These are phyloP conservation scores for Chelidonichthys spinosus DNA, from an alignment of 2,797 vertebrate species.

Conservation along the genomic window DNA sequence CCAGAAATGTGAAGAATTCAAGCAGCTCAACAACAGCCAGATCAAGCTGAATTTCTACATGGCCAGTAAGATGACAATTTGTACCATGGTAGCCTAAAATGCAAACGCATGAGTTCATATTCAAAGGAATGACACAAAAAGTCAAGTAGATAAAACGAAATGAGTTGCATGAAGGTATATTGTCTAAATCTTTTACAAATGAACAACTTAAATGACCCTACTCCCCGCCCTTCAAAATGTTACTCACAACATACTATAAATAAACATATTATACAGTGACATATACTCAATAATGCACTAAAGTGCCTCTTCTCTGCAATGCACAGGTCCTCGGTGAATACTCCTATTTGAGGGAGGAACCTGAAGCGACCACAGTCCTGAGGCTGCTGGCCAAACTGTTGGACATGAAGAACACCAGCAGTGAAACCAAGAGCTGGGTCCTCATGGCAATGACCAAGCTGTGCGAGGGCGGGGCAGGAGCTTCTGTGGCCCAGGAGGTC, in stretches of 20 bases:
- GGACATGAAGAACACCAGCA: slow-evolving; percentile 82
- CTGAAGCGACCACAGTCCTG: slow-evolving; percentile 83
- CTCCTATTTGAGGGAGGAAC: slow-evolving; percentile 84
- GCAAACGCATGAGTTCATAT: not conserved
- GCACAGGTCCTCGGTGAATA: slow-evolving; percentile 95
- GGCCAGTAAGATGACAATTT: not conserved
- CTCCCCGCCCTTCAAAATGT: not conserved
- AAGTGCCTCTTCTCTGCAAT: not conserved
- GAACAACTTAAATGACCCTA: not conserved
- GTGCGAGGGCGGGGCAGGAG: slow-evolving; percentile 69
- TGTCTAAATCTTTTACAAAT: not conserved
- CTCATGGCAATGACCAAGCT: slow-evolving; percentile 92
- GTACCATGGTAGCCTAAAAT: not conserved
- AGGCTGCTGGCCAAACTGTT: slow-evolving; percentile 85
- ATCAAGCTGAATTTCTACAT: not conserved
- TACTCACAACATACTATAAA: not conserved
- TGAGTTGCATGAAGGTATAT: not conserved
- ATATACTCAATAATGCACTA: not conserved
- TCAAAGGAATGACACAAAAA: not conserved
- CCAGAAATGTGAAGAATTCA: not conserved
- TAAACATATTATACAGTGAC: not conserved
- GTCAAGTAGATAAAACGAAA: not conserved
- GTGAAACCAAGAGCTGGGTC: slow-evolving; percentile 93
- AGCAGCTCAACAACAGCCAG: not conserved
- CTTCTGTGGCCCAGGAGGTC: slow-evolving; percentile 78